Evolutionary conservation across 2,888 invertebrate genomes (phyloP).

Genomic region (Phyto melanocephala): DNA sequence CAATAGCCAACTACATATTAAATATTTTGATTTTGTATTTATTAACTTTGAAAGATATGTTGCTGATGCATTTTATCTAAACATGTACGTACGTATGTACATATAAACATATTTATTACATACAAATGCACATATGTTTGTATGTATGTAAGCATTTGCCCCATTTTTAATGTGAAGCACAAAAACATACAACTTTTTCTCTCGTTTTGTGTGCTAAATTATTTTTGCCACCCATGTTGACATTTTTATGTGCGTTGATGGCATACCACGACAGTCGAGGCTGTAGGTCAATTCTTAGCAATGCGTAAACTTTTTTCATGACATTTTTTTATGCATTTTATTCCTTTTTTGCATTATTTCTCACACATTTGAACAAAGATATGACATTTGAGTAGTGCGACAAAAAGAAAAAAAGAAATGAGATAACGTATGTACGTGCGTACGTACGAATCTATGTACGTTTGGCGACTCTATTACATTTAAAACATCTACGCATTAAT

Average conservation of each 20-base stretch:
- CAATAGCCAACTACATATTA: no score
- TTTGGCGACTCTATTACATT: slow-evolving; percentile 32
- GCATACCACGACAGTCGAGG: slow-evolving; percentile 11
- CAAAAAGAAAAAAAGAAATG: slow-evolving; percentile 13
- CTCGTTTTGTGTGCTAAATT: background rate
- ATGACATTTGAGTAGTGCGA: slow-evolving; percentile 37
- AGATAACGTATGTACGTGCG: slow-evolving; percentile 19
- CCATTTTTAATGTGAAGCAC: slow-evolving; percentile 11
- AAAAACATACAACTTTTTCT: background rate
- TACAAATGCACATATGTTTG: background rate
- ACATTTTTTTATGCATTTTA: background rate
- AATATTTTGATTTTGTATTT: slow-evolving; percentile 27
- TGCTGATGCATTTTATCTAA: background rate
- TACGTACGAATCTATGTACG: slow-evolving; percentile 14
- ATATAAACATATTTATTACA: background rate
- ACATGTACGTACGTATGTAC: background rate
- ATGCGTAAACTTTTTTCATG: background rate
- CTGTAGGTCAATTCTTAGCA: slow-evolving; percentile 49
- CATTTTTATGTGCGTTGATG: slow-evolving; percentile 8
- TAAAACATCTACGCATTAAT: slow-evolving; percentile 18
- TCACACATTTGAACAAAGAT: slow-evolving; percentile 26
- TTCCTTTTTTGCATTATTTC: slow-evolving; percentile 33
- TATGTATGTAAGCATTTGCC: background rate
- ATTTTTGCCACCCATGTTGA: slow-evolving; percentile 36
- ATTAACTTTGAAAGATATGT: background rate